A percentile compares a stretch with the other conserved stretches of the same genome.
Evolutionary conservation across 2,797 vertebrate species (phyloP).

Genomic region (Fistularia tabacaria): DNA sequence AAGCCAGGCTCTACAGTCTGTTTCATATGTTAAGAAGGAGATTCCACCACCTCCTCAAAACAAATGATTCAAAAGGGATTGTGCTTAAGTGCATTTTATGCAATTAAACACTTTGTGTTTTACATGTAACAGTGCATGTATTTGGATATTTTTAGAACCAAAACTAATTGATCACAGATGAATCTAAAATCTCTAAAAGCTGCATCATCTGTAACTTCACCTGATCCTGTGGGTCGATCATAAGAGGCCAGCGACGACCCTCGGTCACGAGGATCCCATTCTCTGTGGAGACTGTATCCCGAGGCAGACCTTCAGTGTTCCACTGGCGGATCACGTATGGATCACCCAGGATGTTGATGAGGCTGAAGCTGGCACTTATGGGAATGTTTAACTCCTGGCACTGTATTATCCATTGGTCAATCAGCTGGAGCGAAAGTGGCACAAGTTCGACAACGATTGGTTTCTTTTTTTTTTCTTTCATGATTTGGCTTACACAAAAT

Average conservation of each 20-base stretch:
- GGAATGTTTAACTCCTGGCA: constrained; percentile 80
- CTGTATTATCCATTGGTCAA: constrained; percentile 80
- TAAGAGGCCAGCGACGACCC: constrained; percentile 83
- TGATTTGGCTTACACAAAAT: not conserved
- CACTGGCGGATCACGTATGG: constrained; percentile 83
- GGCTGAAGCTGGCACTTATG: constrained; percentile 81
- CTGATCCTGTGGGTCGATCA: constrained; percentile 90
- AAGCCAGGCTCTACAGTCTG: no score
- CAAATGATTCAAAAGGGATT: no score
- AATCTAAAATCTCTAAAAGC: not conserved
- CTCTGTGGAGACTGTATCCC: constrained; percentile 82
- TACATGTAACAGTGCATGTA: no score
- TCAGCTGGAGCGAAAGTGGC: constrained; percentile 66
- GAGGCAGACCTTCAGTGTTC: constrained; percentile 83
- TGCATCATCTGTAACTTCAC: constrained; percentile 44
- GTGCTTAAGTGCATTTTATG: no score
- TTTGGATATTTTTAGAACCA: not conserved
- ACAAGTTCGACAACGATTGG: not conserved
- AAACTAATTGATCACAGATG: not conserved
- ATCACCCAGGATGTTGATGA: constrained; percentile 81
- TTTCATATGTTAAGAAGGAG: no score
- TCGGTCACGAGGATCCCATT: constrained; percentile 84
- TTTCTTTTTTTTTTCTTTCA: not conserved
- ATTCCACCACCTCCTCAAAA: no score
- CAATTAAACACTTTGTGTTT: not conserved